A percentile compares a stretch with the other conserved stretches of the same genome.
phyloP scores from a whole-genome alignment of 2,888 invertebrate genomes.

The Epinotia demarniana region DNA sequence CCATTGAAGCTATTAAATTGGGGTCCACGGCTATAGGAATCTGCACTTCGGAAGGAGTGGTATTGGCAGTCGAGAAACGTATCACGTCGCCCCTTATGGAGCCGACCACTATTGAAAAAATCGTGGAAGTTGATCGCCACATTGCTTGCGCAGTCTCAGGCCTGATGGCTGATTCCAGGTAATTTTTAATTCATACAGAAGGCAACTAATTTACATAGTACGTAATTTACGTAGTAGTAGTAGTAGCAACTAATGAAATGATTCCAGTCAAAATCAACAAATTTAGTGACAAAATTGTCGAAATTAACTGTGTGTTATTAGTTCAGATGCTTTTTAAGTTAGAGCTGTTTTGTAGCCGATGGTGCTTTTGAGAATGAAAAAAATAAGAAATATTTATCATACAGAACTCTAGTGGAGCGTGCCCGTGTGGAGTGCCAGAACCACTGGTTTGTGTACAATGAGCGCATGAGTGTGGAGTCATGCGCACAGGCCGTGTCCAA shows the following conservation, averaged over 20 bases:
- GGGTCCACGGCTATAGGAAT: slow-evolving; percentile 99
- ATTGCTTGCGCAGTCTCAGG: slow-evolving; percentile 99
- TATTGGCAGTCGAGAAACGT: slow-evolving; percentile 98
- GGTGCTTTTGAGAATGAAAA: not conserved
- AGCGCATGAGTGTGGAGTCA: slow-evolving; percentile 98
- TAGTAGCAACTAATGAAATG: not conserved
- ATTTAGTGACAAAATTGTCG: not conserved
- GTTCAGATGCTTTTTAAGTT: not conserved
- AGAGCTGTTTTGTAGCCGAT: too few species aligned
- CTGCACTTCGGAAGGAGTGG: slow-evolving; percentile 97
- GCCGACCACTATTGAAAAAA: slow-evolving; percentile 98
- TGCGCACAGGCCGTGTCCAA: slow-evolving; percentile 99
- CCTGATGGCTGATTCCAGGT: slow-evolving; percentile 98
- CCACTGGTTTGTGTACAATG: slow-evolving; percentile 99
- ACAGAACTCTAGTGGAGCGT: slow-evolving; percentile 94
- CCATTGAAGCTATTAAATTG: slow-evolving; percentile 99
- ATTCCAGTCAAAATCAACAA: not conserved
- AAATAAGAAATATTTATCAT: slow-evolving; percentile 26
- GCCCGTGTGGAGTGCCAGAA: slow-evolving; percentile 99
- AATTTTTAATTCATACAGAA: slow-evolving; percentile 18
- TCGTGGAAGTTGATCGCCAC: slow-evolving; percentile 98
- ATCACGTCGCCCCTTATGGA: slow-evolving; percentile 99
- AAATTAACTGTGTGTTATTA: not conserved
- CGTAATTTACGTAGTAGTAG: not conserved
- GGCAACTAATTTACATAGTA: not conserved